Percentiles rank a stretch among this genome's conserved stretches.
These are phyloP conservation scores for Trisateles emortualis DNA, from an alignment of 2,888 invertebrate genomes.

Conservation along the genomic window DNA sequence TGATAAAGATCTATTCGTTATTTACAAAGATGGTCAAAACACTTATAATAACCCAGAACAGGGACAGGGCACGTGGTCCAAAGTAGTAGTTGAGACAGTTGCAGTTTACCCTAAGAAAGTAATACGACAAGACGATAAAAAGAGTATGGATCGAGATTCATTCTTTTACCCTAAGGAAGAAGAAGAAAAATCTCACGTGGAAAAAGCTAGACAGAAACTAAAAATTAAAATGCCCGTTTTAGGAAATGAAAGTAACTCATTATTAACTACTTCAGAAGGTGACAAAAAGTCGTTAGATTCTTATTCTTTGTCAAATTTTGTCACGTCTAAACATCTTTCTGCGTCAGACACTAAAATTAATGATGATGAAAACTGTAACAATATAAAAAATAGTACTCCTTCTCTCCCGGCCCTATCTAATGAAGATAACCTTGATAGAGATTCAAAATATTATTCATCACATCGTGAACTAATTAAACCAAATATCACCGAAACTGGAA, in stretches of 20 bases:
- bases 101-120: conserved; percentile 31
- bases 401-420: conserved; percentile 47
- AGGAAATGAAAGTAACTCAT: conserved; percentile 52
- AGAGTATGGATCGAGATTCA: conserved; percentile 24
- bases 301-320: conserved; percentile 48
- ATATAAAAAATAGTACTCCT: conserved; percentile 26
- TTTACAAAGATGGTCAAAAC: conserved; percentile 67
- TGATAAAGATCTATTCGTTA: conserved; percentile 68
- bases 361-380: conserved; percentile 20
- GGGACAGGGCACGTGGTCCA: conserved; percentile 35
- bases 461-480: conserved; percentile 7
- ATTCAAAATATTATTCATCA: conserved; percentile 14
- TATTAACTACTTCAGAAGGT: conserved; percentile 50
- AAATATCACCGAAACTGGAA: conserved; percentile 13
- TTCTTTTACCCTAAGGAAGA: conserved; percentile 37
- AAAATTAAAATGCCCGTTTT: conserved; percentile 64
- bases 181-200: conserved; percentile 46
- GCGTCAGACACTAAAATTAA: conserved; percentile 43
- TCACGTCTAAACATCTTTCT: conserved; percentile 47
- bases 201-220: conserved; percentile 58
- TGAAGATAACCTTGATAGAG: conserved; percentile 30
- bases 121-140: conserved; percentile 10
- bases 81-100: conserved; percentile 44
- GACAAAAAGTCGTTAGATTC: conserved; percentile 65
- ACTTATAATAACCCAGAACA: conserved; percentile 38